These are phyloP conservation scores for Siphamia tubifer DNA, from an alignment of 2,113 vertebrate genomes.

Conservation along the genomic window DNA sequence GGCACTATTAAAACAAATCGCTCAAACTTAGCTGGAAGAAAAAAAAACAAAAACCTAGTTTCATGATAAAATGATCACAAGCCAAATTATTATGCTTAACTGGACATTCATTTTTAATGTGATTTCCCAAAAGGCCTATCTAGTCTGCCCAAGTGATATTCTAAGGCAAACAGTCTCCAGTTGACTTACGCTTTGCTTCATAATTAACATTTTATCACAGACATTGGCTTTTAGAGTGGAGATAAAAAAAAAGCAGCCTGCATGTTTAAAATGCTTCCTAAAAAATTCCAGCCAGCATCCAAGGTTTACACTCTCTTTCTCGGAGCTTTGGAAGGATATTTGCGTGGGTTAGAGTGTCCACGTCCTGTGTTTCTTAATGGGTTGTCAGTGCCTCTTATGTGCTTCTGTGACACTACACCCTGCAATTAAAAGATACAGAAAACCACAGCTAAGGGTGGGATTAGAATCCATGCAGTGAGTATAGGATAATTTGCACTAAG, in stretches of 20 bases:
- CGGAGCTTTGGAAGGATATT: not conserved
- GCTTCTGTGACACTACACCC: not conserved
- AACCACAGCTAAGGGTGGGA: not conserved
- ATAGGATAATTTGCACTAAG: conserved; percentile 18
- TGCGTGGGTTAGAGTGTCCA: not conserved
- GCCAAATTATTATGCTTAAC: too few species aligned
- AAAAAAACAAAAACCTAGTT: too few species aligned
- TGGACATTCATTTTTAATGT: too few species aligned
- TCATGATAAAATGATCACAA: too few species aligned
- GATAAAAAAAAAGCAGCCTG: not conserved
- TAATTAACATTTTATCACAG: not conserved
- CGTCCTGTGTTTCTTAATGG: not conserved
- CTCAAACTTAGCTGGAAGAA: too few species aligned
- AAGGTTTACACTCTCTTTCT: not conserved
- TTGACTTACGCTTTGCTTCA: not conserved
- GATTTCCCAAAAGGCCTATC: too few species aligned
- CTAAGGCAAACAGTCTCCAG: not conserved
- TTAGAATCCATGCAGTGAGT: not conserved
- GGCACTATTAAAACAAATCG: too few species aligned
- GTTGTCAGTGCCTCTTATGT: not conserved
- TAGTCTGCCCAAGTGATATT: not conserved
- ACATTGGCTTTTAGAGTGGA: not conserved
- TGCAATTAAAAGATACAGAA: conserved; percentile 8
- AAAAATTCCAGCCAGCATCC: not conserved
- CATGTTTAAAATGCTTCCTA: not conserved